Percentiles rank a stretch among this genome's conserved stretches.
Evolutionary conservation across 1,140 invertebrate species (phyloP).

Genomic region (Octopus sinensis): DNA sequence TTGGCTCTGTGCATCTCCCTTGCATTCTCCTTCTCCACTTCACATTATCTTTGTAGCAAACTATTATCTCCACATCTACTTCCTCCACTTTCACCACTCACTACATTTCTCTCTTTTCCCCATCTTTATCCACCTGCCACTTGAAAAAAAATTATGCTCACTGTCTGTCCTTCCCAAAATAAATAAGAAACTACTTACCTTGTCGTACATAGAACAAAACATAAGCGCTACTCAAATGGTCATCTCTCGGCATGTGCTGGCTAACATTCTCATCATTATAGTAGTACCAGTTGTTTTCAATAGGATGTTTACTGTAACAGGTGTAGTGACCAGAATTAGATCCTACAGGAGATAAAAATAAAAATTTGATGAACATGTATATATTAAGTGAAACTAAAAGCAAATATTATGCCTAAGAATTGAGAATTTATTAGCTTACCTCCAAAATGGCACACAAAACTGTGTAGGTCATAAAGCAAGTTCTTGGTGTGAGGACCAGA

Average conservation of each 20-base stretch:
- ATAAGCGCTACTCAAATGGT: slow-evolving; percentile 69
- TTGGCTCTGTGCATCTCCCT: no score
- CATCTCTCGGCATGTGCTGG: slow-evolving; percentile 64
- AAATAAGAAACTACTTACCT: neutral
- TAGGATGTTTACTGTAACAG: slow-evolving; percentile 70
- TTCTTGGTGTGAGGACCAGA: slow-evolving; percentile 49
- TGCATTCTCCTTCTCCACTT: no score
- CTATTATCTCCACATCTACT: no score
- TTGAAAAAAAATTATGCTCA: no score
- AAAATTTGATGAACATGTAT: no score
- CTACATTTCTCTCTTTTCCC: no score
- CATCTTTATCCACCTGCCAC: no score
- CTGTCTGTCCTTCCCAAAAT: no score
- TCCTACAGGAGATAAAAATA: slow-evolving; percentile 29
- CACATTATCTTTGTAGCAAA: no score
- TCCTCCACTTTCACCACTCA: no score
- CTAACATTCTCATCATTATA: slow-evolving; percentile 74
- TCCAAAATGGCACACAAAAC: slow-evolving; percentile 72
- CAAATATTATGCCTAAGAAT: no score
- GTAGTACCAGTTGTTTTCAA: slow-evolving; percentile 74
- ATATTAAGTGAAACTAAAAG: no score
- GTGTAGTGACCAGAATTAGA: slow-evolving; percentile 71
- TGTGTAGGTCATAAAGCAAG: slow-evolving; percentile 67
- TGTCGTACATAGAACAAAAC: slow-evolving; percentile 70
- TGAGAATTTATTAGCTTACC: slow-evolving; percentile 54